These are phyloP conservation scores for Zele albiditarsus DNA, from an alignment of 2,888 invertebrate genomes.

Conservation along the genomic window DNA sequence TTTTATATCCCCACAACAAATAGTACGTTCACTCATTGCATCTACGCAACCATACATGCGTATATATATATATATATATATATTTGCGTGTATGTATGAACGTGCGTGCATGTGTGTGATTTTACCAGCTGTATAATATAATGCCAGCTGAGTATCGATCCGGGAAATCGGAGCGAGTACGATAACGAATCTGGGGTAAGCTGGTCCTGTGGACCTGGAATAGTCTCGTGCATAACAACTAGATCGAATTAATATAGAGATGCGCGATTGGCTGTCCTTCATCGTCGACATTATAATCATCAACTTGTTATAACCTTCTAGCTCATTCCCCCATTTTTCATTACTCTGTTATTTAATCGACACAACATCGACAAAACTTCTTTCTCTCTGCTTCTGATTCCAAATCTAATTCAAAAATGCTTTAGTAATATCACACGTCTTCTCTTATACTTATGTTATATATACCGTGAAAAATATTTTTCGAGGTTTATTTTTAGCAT, in stretches of 20 bases:
- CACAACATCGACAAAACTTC: not conserved
- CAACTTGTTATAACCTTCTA: not conserved
- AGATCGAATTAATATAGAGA: conserved; percentile 36
- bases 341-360: not conserved
- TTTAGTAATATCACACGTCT: not conserved
- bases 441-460: not conserved
- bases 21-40: not conserved
- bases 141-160: conserved; percentile 1
- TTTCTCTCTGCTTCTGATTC: not conserved
- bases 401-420: not conserved
- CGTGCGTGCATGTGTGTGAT: too few species aligned
- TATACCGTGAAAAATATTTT: too few species aligned
- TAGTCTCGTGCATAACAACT: conserved; percentile 35
- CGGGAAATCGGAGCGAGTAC: not conserved
- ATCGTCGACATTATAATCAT: conserved; percentile 1
- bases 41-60: not conserved
- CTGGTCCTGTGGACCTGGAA: conserved; percentile 19
- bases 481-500: too few species aligned
- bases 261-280: conserved; percentile 6
- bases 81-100: too few species aligned
- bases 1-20: not conserved
- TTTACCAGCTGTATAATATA: not conserved
- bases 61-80: too few species aligned
- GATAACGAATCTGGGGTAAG: conserved; percentile 36
- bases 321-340: conserved; percentile 14